Evolutionary conservation across 2,888 invertebrate genomes (phyloP).

Genomic region (Pyrrhosoma nymphula): DNA sequence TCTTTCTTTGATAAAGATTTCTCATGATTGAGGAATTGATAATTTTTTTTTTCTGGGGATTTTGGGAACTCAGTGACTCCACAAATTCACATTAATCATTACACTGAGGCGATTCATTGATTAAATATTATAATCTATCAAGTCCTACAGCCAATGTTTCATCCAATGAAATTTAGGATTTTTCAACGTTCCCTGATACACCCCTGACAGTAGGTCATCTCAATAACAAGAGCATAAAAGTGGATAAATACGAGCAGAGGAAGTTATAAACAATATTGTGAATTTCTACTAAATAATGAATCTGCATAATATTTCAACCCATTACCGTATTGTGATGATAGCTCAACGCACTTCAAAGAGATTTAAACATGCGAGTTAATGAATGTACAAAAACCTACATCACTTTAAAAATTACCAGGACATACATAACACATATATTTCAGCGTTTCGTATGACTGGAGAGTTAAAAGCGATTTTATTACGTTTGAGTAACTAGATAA

Average conservation of each 20-base stretch:
- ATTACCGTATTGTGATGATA: neutral
- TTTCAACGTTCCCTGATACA: neutral
- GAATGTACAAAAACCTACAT: neutral
- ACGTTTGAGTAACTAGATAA: neutral
- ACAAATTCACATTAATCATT: neutral
- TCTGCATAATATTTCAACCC: neutral
- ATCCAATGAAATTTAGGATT: neutral
- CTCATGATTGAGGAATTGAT: neutral
- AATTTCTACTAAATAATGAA: neutral
- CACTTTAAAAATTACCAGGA: neutral
- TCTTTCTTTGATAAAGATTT: neutral
- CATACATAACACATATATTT: neutral
- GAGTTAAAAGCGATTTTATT: neutral
- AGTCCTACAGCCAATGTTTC: neutral
- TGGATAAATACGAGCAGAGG: neutral
- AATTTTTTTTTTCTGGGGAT: neutral
- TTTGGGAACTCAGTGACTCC: neutral
- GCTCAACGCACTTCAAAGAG: neutral
- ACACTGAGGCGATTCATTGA: neutral
- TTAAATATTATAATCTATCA: neutral
- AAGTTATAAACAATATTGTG: neutral
- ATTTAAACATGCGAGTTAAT: neutral
- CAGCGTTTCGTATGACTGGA: neutral
- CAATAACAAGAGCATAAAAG: neutral
- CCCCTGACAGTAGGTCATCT: neutral